A percentile compares a stretch with the other conserved stretches of the same genome.
phyloP scores from a whole-genome alignment of 2,888 invertebrate species.

The Melanophora roralis region DNA sequence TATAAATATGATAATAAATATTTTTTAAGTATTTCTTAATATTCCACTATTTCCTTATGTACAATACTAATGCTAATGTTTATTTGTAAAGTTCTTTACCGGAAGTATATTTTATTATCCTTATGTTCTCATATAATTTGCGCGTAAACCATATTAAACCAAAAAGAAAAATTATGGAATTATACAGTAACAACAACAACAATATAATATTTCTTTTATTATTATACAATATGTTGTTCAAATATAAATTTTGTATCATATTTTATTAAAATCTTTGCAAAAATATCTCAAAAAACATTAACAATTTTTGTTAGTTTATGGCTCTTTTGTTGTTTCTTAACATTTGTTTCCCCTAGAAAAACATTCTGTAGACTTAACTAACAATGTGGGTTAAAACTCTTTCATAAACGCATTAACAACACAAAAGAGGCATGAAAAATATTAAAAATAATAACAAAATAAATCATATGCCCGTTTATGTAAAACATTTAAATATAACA shows the following conservation, averaged over 20 bases:
- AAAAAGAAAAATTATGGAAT: conserved; percentile 4
- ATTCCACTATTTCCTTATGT: not conserved
- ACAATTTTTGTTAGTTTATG: conserved; percentile 22
- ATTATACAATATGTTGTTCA: conserved; percentile 30
- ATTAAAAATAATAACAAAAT: not conserved
- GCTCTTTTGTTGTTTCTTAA: conserved; percentile 25
- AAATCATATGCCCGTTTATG: not conserved
- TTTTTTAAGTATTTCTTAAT: conserved; percentile 4
- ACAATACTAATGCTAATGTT: not conserved
- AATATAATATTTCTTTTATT: not conserved
- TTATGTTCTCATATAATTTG: conserved; percentile 19
- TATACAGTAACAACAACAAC: not conserved
- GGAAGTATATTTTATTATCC: conserved; percentile 46
- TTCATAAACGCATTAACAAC: not conserved
- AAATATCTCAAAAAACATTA: conserved; percentile 37
- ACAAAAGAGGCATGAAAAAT: not conserved
- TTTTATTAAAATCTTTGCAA: conserved; percentile 34
- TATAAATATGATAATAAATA: not conserved
- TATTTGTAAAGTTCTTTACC: not conserved
- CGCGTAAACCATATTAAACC: conserved; percentile 39
- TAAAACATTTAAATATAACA: not conserved
- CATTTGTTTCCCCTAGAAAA: conserved; percentile 21
- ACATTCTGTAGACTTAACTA: not conserved
- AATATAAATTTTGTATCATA: conserved; percentile 38
- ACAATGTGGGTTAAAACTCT: not conserved